Percentiles rank a stretch among this genome's conserved stretches.
These are phyloP conservation scores for Microtus richardsoni DNA, from an alignment of 2,113 vertebrate genomes.

Conservation along the genomic window DNA sequence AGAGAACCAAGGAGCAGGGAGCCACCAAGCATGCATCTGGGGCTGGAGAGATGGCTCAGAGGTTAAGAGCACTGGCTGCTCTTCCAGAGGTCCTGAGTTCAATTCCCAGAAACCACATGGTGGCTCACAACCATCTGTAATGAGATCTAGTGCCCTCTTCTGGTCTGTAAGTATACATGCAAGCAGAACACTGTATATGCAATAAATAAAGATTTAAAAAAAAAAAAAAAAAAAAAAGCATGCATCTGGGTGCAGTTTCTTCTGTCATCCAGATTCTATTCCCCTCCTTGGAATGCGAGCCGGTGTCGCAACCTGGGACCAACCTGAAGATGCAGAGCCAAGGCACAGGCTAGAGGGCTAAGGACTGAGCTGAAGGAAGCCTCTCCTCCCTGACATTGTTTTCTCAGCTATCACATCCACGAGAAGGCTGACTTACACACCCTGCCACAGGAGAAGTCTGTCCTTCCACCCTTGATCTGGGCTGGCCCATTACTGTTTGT, in stretches of 20 bases:
- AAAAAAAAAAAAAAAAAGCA: too few species aligned
- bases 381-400: neutral
- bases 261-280: neutral
- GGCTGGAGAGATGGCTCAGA: too few species aligned
- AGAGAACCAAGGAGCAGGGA: neutral
- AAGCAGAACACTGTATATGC: too few species aligned
- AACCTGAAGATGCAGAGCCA: neutral
- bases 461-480: neutral
- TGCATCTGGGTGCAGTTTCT: neutral
- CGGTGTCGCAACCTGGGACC: neutral
- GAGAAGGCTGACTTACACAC: neutral
- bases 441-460: neutral
- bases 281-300: neutral
- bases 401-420: neutral
- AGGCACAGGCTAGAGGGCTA: neutral
- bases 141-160: too few species aligned
- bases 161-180: too few species aligned
- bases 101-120: too few species aligned
- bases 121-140: too few species aligned
- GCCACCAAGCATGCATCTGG: neutral
- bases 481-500: neutral
- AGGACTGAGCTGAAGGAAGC: neutral
- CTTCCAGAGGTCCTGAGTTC: too few species aligned
- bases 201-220: too few species aligned
- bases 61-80: too few species aligned